Percentiles rank a stretch among this genome's conserved stretches.
Evolutionary conservation across 2,113 vertebrate species (phyloP).

Genomic region (Phasianus colchicus): DNA sequence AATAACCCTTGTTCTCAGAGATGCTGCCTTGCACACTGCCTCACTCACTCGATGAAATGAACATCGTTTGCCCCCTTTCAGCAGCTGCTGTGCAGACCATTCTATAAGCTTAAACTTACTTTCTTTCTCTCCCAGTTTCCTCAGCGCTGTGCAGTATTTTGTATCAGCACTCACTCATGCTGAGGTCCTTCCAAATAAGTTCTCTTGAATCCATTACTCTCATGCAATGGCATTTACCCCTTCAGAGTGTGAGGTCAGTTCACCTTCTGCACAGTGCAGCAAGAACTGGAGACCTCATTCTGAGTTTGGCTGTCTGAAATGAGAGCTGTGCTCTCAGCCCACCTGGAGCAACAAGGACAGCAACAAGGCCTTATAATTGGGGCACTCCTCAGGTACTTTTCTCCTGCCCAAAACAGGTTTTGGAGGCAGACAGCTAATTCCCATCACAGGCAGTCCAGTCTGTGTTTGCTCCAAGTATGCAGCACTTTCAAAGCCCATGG

Average conservation of each 20-base stretch:
- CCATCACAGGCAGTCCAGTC: background rate
- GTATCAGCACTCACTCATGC: background rate
- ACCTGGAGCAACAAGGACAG: background rate
- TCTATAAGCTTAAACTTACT: background rate
- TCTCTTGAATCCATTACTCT: background rate
- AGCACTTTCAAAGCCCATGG: background rate
- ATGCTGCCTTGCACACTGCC: rapidly evolving
- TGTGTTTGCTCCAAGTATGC: background rate
- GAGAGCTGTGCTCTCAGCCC: background rate
- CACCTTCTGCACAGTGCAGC: background rate
- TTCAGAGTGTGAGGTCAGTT: background rate
- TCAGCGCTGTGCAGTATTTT: background rate
- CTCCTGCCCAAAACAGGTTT: background rate
- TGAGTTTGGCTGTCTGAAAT: background rate
- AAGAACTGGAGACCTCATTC: background rate
- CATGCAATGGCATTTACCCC: background rate
- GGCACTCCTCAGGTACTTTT: background rate
- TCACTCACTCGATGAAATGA: background rate
- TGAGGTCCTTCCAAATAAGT: background rate
- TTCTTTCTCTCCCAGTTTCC: background rate
- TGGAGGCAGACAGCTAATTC: background rate
- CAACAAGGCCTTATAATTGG: background rate
- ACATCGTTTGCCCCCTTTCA: background rate
- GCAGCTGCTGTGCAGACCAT: background rate
- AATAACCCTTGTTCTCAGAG: background rate